phyloP scores from a whole-genome alignment of 2,797 vertebrate species.

The Coccyzus lansbergi region DNA sequence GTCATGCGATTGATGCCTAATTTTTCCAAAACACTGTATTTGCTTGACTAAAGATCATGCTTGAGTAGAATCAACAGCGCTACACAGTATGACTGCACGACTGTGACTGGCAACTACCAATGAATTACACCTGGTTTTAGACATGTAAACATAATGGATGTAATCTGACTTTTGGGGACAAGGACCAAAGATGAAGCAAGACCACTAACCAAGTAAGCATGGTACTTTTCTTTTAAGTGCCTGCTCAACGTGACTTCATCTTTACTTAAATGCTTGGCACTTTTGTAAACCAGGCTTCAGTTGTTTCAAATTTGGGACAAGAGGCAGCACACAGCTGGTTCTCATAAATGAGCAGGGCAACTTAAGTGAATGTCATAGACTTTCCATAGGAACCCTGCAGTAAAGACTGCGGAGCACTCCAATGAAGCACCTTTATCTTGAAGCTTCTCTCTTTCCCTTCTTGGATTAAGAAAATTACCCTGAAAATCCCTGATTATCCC shows the following conservation, averaged over 20 bases:
- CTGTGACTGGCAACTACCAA: not conserved
- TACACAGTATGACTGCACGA: not conserved
- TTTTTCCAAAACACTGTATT: not conserved
- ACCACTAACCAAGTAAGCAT: not conserved
- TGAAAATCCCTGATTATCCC: not conserved
- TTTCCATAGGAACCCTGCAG: not conserved
- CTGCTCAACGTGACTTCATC: not conserved
- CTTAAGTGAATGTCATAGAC: not conserved
- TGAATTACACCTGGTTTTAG: not conserved
- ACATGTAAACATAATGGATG: not conserved
- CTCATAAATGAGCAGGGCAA: not conserved
- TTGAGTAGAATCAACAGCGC: not conserved
- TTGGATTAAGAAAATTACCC: not conserved
- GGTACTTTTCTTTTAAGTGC: not conserved
- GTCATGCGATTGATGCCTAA: not conserved
- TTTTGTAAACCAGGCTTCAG: not conserved
- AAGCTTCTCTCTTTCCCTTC: not conserved
- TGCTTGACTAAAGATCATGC: not conserved
- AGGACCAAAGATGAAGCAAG: not conserved
- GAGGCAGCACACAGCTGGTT: not conserved
- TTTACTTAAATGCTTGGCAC: not conserved
- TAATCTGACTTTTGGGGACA: not conserved
- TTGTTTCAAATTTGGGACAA: rapidly evolving
- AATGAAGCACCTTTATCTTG: not conserved
- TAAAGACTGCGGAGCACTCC: not conserved